These are phyloP conservation scores for Limenitis camilla DNA, from an alignment of 2,888 invertebrate genomes.

Conservation along the genomic window DNA sequence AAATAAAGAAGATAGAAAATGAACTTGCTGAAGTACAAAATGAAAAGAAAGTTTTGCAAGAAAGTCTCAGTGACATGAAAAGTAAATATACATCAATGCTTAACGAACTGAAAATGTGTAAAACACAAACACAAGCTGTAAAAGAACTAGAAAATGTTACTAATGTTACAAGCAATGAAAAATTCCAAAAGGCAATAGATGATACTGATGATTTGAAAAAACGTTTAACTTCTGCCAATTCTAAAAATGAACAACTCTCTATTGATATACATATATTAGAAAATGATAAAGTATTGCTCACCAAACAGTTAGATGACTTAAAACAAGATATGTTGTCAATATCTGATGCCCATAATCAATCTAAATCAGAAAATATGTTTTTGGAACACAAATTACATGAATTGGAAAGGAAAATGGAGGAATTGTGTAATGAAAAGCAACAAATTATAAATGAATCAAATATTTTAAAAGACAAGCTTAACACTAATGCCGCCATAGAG, in stretches of 20 bases:
- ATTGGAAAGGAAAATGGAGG: slow-evolving; percentile 38
- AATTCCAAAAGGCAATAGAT: slow-evolving; percentile 43
- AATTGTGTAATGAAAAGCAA: slow-evolving; percentile 34
- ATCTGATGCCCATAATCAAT: slow-evolving; percentile 36
- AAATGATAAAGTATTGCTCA: slow-evolving; percentile 67
- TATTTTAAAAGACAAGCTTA: slow-evolving; percentile 35
- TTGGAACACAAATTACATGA: slow-evolving; percentile 49
- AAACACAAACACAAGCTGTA: slow-evolving; percentile 62
- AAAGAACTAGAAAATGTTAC: slow-evolving; percentile 63
- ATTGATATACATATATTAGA: slow-evolving; percentile 70
- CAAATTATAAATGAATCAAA: slow-evolving; percentile 38
- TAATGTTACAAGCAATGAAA: slow-evolving; percentile 39
- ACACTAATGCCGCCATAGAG: slow-evolving; percentile 28
- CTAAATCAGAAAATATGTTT: slow-evolving; percentile 39
- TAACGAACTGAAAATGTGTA: slow-evolving; percentile 52
- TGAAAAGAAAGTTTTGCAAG: slow-evolving; percentile 64
- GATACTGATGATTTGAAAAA: slow-evolving; percentile 62
- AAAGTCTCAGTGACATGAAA: slow-evolving; percentile 69
- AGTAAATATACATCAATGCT: slow-evolving; percentile 71
- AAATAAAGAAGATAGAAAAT: slow-evolving; percentile 73
- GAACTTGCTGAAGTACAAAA: slow-evolving; percentile 62
- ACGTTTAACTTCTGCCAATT: slow-evolving; percentile 45
- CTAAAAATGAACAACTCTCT: slow-evolving; percentile 64
- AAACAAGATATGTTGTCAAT: slow-evolving; percentile 46
- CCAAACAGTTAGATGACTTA: slow-evolving; percentile 60